Percentiles rank a stretch among this genome's conserved stretches.
Evolutionary conservation across 2,797 vertebrate species (phyloP).

Genomic region (Gastrophryne carolinensis): DNA sequence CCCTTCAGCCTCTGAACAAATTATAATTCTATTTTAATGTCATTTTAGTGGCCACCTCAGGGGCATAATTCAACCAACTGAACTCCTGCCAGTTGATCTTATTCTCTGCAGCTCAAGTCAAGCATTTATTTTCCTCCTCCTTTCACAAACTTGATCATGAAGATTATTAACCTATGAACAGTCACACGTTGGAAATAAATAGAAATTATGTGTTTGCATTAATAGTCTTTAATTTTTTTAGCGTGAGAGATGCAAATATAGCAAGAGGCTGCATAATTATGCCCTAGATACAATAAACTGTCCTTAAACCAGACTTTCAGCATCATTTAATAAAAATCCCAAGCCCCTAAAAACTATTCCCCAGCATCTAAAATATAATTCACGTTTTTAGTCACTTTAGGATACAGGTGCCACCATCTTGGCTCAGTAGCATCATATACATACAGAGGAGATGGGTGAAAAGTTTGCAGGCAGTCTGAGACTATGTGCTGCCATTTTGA

Average conservation of each 20-base stretch:
- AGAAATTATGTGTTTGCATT: not conserved
- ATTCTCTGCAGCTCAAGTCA: not conserved
- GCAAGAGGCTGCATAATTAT: no score
- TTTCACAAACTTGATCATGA: not conserved
- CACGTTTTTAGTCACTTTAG: no score
- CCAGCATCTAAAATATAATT: no score
- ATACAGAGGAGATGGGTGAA: no score
- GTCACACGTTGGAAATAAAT: not conserved
- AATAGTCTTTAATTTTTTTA: not conserved
- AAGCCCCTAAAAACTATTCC: no score
- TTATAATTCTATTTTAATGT: conserved; percentile 29
- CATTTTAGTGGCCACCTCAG: conserved; percentile 17
- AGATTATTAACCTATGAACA: not conserved
- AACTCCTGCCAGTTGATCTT: not conserved
- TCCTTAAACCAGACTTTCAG: no score
- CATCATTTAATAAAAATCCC: no score
- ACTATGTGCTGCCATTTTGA: no score
- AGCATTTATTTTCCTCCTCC: not conserved
- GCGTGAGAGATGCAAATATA: not conserved
- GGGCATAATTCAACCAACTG: not conserved
- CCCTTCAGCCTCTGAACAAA: conserved; percentile 21
- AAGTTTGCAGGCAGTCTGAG: no score
- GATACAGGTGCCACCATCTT: no score
- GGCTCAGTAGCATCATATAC: no score
- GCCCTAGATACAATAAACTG: no score